These are phyloP conservation scores for Diaprepes abbreviatus DNA, from an alignment of 2,888 invertebrate species.

Conservation along the genomic window DNA sequence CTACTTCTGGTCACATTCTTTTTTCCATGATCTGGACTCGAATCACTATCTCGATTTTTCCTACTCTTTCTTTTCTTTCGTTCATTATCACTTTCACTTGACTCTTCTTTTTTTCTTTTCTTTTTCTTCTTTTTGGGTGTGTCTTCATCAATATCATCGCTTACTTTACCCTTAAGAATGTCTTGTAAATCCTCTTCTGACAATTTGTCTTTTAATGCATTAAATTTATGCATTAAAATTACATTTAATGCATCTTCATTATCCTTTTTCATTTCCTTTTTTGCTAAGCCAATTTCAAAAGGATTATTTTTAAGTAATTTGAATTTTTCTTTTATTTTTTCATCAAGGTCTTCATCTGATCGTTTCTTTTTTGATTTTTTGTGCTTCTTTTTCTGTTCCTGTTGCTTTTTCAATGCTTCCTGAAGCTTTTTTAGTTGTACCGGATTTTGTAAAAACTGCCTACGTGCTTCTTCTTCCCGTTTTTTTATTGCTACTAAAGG, in stretches of 20 bases:
- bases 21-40: constrained; percentile 11
- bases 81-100: constrained; percentile 57
- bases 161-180: constrained; percentile 66
- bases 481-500: constrained; percentile 91
- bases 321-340: constrained; percentile 61
- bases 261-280: constrained; percentile 61
- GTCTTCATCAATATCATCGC: constrained; percentile 62
- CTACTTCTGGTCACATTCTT: constrained; percentile 50
- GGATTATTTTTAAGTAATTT: constrained; percentile 54
- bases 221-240: constrained; percentile 79
- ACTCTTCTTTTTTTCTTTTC: constrained; percentile 47
- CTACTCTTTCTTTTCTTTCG: constrained; percentile 42
- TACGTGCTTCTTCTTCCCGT: constrained; percentile 88
- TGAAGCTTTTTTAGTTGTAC: constrained; percentile 89
- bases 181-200: constrained; percentile 65
- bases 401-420: constrained; percentile 78
- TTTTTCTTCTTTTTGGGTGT: constrained; percentile 27
- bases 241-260: constrained; percentile 74
- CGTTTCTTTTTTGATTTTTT: constrained; percentile 59
- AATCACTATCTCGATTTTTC: constrained; percentile 19
- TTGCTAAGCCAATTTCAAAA: constrained; percentile 31
- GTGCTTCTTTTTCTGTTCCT: constrained; percentile 69
- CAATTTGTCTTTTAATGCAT: constrained; percentile 73
- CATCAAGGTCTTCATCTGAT: constrained; percentile 60
- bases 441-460: constrained; percentile 90